These are phyloP conservation scores for Bothrops jararaca DNA, from an alignment of 2,113 vertebrate genomes.

Conservation along the genomic window DNA sequence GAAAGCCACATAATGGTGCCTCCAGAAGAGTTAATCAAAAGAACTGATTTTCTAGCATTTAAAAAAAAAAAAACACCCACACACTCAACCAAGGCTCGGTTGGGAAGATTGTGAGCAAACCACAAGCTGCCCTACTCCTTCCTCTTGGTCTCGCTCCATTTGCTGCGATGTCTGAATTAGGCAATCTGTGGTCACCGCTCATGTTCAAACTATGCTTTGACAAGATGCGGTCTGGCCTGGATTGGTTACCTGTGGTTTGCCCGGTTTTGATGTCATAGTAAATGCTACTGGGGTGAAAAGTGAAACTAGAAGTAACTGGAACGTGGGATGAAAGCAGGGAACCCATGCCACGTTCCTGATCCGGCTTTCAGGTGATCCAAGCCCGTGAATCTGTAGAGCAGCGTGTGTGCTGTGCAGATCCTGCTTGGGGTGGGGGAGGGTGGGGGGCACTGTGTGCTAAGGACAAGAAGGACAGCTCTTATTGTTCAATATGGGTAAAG, in stretches of 20 bases:
- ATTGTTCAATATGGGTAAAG: constrained; percentile 86
- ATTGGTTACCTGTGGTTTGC: background rate
- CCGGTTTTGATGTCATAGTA: background rate
- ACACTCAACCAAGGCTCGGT: background rate
- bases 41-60: background rate
- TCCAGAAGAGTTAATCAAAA: background rate
- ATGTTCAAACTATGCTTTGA: background rate
- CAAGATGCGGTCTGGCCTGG: background rate
- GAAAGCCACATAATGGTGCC: background rate
- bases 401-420: background rate
- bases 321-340: background rate
- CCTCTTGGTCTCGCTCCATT: background rate
- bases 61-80: too few relatives aligned
- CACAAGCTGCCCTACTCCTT: background rate
- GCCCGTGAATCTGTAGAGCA: background rate
- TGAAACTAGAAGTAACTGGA: background rate
- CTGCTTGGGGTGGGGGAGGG: background rate
- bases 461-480: constrained; percentile 17
- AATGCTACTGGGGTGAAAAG: background rate
- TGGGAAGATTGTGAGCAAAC: background rate
- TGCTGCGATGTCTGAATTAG: background rate
- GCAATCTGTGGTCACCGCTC: too few relatives aligned
- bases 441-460: rapidly evolving
- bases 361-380: background rate
- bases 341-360: background rate